Base-by-base conservation (phyloP, 2,888 invertebrate species). In the Noctua janthe region DNA sequence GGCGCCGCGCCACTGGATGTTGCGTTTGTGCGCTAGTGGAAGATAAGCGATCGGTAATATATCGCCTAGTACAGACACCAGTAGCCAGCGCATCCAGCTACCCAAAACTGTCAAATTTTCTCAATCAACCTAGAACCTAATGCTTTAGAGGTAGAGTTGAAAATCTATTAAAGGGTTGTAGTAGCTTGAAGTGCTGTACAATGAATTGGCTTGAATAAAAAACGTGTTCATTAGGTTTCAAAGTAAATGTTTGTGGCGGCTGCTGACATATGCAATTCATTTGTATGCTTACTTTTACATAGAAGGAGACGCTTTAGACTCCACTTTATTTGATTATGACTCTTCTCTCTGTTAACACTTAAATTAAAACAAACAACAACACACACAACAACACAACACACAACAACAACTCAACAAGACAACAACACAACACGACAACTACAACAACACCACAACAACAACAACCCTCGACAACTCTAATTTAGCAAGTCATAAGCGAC, bases 1-100 rank as follows among this genome's bases (percentile, higher is more conserved):
- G 80, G 86, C 86, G 83, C 86, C 81, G 77, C 66, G 78, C 62
- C 29, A 72, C 7, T 80, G 74, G 62, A 15, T 64, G 11, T 78
- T 47, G 79, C 13, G 77, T 43, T 62, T 62, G 71, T 56, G 20
- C 10, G 47, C 15, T 72, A 86, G 47, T 80, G 2, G 39, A 49
- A 80, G 79, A 39, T 62, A 80, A 74, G 47, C 64, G 23, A 74
- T 66, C 8, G 11, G 51, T 70, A 67, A 56, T 69, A 56, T 51
- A 77, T 39, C 1, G 43, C 56, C 1, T 29, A 47, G 47, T 47
- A 10, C 47, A 47, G 47, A 47, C 47, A 47, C 47, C 47, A 10
- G 47, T 47, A 47, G 43, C 10, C 47, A 47, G 10, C 47, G 10
- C 47, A 47, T 47, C 47, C 10, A 47, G 1, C 47, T 47, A 43